phyloP scores from a whole-genome alignment of 2,797 vertebrate species.

The Halcyon badia region DNA sequence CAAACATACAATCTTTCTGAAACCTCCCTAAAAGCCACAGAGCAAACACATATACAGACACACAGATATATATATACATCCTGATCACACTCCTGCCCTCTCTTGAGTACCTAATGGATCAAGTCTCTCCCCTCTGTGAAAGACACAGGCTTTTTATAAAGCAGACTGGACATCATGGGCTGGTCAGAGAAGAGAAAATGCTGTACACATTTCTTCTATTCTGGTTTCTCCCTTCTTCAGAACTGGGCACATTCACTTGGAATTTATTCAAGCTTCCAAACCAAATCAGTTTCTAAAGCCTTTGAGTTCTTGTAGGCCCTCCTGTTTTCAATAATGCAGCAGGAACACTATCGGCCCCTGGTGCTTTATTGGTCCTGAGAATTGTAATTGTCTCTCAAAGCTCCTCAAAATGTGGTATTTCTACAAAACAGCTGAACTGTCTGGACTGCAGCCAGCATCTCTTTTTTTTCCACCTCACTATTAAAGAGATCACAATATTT shows the following conservation, averaged over 20 bases:
- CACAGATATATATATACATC: rapidly evolving
- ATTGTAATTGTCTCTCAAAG: slow-evolving; percentile 65
- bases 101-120: neutral
- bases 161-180: neutral
- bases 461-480: slow-evolving; percentile 33
- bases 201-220: slow-evolving; percentile 39
- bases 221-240: slow-evolving; percentile 17
- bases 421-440: slow-evolving; percentile 60
- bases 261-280: slow-evolving; percentile 49
- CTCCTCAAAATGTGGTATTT: slow-evolving; percentile 55
- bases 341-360: slow-evolving; percentile 54
- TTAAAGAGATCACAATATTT: slow-evolving; percentile 36
- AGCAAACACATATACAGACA: neutral
- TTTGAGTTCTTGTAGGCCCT: neutral
- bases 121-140: neutral
- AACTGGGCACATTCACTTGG: neutral
- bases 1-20: neutral
- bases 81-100: neutral
- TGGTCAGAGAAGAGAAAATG: neutral
- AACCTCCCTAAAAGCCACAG: neutral
- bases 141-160: neutral
- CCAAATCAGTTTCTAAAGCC: slow-evolving; percentile 45
- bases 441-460: slow-evolving; percentile 36
- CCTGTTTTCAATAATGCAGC: slow-evolving; percentile 66
- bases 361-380: slow-evolving; percentile 63